Percentiles rank a stretch among this genome's conserved stretches.
phyloP scores from a whole-genome alignment of 2,797 vertebrate species.

The Rhynchotus rufescens region DNA sequence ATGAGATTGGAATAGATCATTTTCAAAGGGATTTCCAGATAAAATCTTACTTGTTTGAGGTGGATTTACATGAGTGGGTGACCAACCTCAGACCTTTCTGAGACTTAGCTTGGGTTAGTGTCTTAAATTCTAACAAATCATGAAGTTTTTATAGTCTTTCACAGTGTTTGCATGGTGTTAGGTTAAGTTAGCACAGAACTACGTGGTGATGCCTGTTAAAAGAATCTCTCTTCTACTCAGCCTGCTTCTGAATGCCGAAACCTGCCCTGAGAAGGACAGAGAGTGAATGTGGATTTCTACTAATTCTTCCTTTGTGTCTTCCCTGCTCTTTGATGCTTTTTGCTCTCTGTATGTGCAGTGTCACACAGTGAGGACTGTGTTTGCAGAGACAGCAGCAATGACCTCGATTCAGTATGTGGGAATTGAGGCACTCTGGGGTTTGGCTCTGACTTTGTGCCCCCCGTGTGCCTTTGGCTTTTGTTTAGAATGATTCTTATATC shows the following conservation, averaged over 20 bases:
- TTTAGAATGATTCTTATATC: neutral
- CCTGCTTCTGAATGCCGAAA: neutral
- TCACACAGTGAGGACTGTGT: neutral
- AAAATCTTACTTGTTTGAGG: neutral
- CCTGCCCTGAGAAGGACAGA: neutral
- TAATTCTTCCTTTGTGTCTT: neutral
- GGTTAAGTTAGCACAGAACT: neutral
- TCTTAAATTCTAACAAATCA: neutral
- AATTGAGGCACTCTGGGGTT: neutral
- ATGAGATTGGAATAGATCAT: neutral
- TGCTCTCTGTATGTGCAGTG: neutral
- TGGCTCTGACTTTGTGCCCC: neutral
- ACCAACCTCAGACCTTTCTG: neutral
- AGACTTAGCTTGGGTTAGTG: neutral
- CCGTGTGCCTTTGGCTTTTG: neutral
- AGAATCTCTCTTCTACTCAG: neutral
- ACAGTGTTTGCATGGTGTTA: neutral
- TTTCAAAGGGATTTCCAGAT: neutral
- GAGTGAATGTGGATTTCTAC: neutral
- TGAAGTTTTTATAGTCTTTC: neutral
- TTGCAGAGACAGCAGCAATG: neutral
- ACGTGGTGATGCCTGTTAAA: accelerated
- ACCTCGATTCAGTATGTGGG: neutral
- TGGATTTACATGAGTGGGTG: neutral
- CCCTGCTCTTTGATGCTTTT: neutral